Evolutionary conservation across 1,140 invertebrate genomes (phyloP), one percentile per base, ranked within the genome.

Genomic region (Bombus waltoni): DNA sequence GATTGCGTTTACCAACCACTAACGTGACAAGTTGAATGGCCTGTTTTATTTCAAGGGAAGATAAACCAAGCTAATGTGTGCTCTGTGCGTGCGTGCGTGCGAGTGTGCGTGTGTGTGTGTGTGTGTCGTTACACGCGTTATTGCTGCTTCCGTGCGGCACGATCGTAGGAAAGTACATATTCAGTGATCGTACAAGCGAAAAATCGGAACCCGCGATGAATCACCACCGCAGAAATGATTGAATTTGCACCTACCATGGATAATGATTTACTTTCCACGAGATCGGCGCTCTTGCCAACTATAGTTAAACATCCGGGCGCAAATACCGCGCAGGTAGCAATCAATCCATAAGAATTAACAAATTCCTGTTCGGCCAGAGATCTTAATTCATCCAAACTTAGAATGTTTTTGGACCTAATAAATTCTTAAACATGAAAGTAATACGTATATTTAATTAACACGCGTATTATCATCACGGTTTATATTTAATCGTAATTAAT

Each of bases 11-110:
- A 22, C 86, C 81, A 59, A 78, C 82, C 57, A 89, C 57, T 66
- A 89, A 71, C 40, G 82, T 87, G 35, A 84, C 72, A n/a, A 89
- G 85, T 85, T 87, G 82, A 82, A 85, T 35, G 44, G 86, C 78
- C 82, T 87, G 70, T 89, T 81, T 87, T 53, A 89, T 74, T 68
- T 73, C 73, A 80, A 83, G 40, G 38, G 32, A 86, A 76, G 79
- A 86, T 74, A 76, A 86, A 70, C 62, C 44, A 75, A 59, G 71
- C 44, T 25, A 47, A 62, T 57, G 59, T 66, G 10, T 32, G 10
- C 13, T 32, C 32, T 32, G 32, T 32, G 32, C 32, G 32, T 32
- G 32, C 32, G 32, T 32, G 32, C 32, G 32, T 32, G 32, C 32
- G 32, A 0, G 32, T 1, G 32, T 0, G 32, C 1, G 32, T 32